These are phyloP conservation scores for Cryptocephalus primarius DNA, from an alignment of 2,888 invertebrate genomes.

Conservation along the genomic window DNA sequence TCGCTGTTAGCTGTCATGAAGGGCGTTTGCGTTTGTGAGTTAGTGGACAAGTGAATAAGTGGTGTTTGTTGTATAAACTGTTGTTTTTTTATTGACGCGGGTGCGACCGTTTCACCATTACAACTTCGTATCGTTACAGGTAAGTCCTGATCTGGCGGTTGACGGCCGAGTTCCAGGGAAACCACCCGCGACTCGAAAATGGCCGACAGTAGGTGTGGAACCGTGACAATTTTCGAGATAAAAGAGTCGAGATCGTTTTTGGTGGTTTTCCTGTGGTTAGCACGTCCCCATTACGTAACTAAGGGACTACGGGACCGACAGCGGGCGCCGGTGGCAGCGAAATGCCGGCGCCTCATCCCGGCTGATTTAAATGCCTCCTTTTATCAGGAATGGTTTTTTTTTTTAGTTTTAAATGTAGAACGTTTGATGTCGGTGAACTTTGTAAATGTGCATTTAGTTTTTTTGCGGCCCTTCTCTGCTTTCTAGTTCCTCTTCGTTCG, in stretches of 20 bases:
- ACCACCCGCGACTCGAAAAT: constrained; percentile 10
- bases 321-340: too few relatives aligned
- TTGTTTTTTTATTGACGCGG: constrained; percentile 9
- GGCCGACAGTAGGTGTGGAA: constrained; percentile 21
- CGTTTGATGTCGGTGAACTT: not conserved
- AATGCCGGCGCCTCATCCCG: too few relatives aligned
- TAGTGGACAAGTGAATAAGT: constrained; percentile 20
- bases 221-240: constrained; percentile 8
- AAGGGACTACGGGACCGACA: too few relatives aligned
- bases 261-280: too few relatives aligned
- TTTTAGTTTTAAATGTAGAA: not conserved
- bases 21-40: constrained; percentile 27
- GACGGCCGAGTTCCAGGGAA: too few relatives aligned
- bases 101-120: constrained; percentile 7
- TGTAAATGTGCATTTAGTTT: too few relatives aligned
- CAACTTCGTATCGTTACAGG: constrained; percentile 8
- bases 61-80: constrained; percentile 15
- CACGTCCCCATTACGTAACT: too few relatives aligned
- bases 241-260: too few relatives aligned
- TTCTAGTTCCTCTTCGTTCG: too few relatives aligned
- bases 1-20: constrained; percentile 25
- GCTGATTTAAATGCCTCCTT: too few relatives aligned
- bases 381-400: constrained; percentile 1
- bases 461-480: too few relatives aligned
- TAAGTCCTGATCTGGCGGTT: constrained; percentile 3